Evolutionary conservation across 2,797 vertebrate species (phyloP), one percentile per base, ranked within the genome.

Genomic region (Hippocampus kuda): DNA sequence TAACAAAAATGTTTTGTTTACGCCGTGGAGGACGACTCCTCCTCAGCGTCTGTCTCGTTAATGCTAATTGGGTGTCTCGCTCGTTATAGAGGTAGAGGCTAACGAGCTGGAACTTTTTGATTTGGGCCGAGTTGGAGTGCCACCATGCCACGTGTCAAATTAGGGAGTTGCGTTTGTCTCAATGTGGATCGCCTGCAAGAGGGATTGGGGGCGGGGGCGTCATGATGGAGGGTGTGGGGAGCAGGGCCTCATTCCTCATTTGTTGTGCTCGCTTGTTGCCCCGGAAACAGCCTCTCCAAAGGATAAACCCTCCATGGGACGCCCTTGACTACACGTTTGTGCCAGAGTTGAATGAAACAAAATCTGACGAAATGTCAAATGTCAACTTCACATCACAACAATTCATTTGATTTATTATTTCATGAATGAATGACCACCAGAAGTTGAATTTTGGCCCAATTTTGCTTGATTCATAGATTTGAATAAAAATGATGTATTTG

Each of bases 1-100:
- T 56, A 24, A 34, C 57, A 61, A 60, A 34, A 61, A 30, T 38
- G 59, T 61, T 61, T 34, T 61, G 59, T 61, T 61, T 61, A 61
- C 59, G 27, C 27, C 16, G 59, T 20, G 30, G 59, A 61, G 27
- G 59, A 38, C 59, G 59, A 61, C 59, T 61, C 59, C 18, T 61
- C 59, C 59, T 61, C 30, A 34, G 59, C 59, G 27, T 61, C 59
- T 61, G 59, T 61, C 30, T 34, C 30, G 27, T 61, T 61, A 61
- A 8, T 8, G 16, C 59, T 61, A 61, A 61, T 61, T 61, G 59
- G 30, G 38, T 9, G 16, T 61, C 16, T 34, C 30, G 59, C 59
- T 38, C 30, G 18, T 61, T 61, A 61, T 30, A 30, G 27, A 34
- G 30, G 27, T 7, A 61, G 27, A 20, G 18, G 59, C 59, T 61